A percentile compares a stretch with the other conserved stretches of the same genome.
These are phyloP conservation scores for Dinocampus coccinellae DNA, from an alignment of 2,888 invertebrate species.

Conservation along the genomic window DNA sequence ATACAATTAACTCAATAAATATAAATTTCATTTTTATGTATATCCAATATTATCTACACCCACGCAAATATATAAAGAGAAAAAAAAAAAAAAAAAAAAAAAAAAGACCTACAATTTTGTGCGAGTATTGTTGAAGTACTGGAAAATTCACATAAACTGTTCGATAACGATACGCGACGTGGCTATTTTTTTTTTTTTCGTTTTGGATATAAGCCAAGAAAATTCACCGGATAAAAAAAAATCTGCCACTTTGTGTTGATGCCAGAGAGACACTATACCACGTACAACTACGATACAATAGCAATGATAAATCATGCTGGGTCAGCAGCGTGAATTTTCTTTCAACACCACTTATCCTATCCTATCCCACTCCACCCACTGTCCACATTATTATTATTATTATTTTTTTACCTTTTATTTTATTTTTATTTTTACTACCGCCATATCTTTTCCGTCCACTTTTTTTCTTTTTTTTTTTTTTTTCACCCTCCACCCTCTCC, in stretches of 20 bases:
- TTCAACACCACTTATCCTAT: background rate
- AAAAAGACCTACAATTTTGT: background rate
- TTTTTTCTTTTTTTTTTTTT: no score
- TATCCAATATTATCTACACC: no score
- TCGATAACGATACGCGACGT: conserved; percentile 30
- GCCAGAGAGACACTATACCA: background rate
- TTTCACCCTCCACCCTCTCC: no score
- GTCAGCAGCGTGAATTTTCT: background rate
- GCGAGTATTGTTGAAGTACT: conserved; percentile 14
- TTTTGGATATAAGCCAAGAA: conserved; percentile 11
- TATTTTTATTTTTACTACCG: no score
- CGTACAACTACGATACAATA: background rate
- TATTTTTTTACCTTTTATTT: background rate
- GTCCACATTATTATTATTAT: background rate
- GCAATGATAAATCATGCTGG: conserved; percentile 4
- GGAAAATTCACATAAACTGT: conserved; percentile 21
- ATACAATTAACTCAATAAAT: no score
- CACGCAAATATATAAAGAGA: background rate
- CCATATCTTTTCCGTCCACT: no score
- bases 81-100: background rate
- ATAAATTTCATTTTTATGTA: background rate
- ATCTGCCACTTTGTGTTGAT: conserved; percentile 3
- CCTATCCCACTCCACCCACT: background rate
- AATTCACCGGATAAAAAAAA: conserved; percentile 7
- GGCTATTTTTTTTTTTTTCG: conserved; percentile 8